Evolutionary conservation across 2,888 invertebrate genomes (phyloP).

Genomic region (Calameuta pallipes): DNA sequence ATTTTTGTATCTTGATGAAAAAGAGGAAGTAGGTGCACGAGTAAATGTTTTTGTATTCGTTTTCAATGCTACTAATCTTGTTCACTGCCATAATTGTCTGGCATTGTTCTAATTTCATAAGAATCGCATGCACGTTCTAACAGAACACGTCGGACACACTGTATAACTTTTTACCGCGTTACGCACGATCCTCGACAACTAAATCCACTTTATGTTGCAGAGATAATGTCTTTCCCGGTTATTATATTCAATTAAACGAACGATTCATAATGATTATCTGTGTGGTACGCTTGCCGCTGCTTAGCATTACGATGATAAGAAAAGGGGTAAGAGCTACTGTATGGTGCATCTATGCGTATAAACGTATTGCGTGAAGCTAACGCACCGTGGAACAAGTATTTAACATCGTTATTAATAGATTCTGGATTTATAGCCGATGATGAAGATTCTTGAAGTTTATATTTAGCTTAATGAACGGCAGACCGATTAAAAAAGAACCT

Average conservation of each 20-base stretch:
- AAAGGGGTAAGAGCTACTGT: not conserved
- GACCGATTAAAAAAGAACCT: not conserved
- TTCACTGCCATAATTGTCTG: not conserved
- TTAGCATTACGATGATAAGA: not conserved
- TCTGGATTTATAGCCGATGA: constrained; percentile 4
- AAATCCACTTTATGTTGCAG: not conserved
- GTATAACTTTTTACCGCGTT: not conserved
- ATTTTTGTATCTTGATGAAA: not conserved
- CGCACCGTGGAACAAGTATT: not conserved
- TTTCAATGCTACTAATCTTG: not conserved
- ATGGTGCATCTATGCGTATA: not conserved
- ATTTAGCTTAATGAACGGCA: not conserved
- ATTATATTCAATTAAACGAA: constrained; percentile 9
- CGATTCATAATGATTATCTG: constrained; percentile 4
- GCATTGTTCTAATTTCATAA: not conserved
- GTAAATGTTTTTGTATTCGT: not conserved
- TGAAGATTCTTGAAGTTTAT: not conserved
- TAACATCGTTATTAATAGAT: not conserved
- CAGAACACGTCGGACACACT: not conserved
- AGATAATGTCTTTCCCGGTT: constrained; percentile 1
- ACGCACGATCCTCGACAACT: not conserved
- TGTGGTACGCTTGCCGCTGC: not conserved
- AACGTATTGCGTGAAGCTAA: not conserved
- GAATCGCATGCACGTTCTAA: not conserved
- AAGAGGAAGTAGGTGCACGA: not conserved